Conservation (phyloP, 2,888 invertebrate genomes). For the Scaptomyza reducta region DNA sequence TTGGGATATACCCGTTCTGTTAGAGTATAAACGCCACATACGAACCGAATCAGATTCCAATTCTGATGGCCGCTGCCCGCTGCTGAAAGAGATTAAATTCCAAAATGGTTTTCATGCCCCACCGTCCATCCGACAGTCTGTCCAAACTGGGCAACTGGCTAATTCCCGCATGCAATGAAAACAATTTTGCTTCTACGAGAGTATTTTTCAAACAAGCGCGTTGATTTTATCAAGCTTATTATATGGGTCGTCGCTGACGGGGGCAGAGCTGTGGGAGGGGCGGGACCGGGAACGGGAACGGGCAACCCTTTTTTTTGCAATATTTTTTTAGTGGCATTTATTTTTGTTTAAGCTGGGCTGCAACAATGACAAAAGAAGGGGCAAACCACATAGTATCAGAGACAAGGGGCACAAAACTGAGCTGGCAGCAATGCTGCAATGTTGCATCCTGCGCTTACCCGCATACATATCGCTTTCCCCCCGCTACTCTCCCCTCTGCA, state of each 20-base stretch:
- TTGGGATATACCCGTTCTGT: background rate
- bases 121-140: constrained; percentile 1
- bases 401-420: constrained; percentile 39
- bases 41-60: constrained; percentile 29
- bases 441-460: constrained; percentile 56
- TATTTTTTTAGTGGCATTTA: constrained; percentile 1
- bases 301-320: constrained; percentile 50
- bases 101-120: constrained; percentile 59
- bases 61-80: constrained; percentile 18
- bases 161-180: constrained; percentile 76
- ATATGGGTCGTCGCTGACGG: constrained; percentile 60
- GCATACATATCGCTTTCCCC: constrained; percentile 20
- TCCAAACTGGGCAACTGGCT: constrained; percentile 36
- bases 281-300: constrained; percentile 35
- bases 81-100: constrained; percentile 69
- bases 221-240: constrained; percentile 79
- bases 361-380: constrained; percentile 46
- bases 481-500: constrained; percentile 10
- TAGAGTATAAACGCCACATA: constrained; percentile 24
- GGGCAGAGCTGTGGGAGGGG: background rate
- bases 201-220: constrained; percentile 56
- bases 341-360: constrained; percentile 43
- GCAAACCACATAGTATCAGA: constrained; percentile 42
- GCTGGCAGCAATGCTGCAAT: constrained; percentile 52
- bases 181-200: constrained; percentile 59